Percentiles rank a stretch among this genome's conserved stretches.
phyloP scores from a whole-genome alignment of 37 sponge, comb jelly and placozoan genomes.

The Bolinopsis microptera region DNA sequence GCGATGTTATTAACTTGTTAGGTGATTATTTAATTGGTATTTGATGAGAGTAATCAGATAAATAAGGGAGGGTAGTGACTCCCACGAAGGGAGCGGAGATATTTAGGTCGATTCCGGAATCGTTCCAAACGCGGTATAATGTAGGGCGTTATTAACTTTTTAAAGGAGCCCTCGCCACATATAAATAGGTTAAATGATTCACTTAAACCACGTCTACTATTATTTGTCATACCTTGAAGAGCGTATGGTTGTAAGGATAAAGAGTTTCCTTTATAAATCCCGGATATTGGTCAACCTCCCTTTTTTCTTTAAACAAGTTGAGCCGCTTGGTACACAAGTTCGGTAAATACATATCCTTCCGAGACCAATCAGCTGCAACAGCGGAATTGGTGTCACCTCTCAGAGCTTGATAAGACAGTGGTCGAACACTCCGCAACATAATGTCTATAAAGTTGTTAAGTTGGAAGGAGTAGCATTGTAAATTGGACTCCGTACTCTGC shows the following conservation, averaged over 20 bases:
- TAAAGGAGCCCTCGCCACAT: too few species aligned
- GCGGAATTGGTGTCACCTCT: neutral
- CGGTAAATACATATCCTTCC: neutral
- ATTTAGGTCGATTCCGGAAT: too few species aligned
- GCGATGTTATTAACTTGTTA: neutral
- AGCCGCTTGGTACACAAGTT: neutral
- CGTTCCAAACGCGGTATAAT: too few species aligned
- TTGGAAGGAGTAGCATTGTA: neutral
- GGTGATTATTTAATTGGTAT: neutral
- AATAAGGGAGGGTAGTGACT: neutral
- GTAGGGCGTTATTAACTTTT: too few species aligned
- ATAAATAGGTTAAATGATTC: too few species aligned
- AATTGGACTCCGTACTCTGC: neutral
- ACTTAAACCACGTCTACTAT: too few species aligned
- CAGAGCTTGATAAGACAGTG: neutral
- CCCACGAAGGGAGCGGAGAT: too few species aligned
- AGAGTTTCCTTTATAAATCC: constrained; percentile 18
- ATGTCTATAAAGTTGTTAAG: neutral
- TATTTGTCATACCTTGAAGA: constrained; percentile 45
- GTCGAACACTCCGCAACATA: neutral
- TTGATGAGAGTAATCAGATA: neutral
- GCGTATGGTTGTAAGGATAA: constrained; percentile 26
- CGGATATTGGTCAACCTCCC: constrained; percentile 17
- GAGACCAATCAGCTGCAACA: neutral
- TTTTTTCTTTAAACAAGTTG: neutral